Base-by-base conservation (phyloP, 2,888 invertebrate species). In the Prionchulus punctatus region DNA sequence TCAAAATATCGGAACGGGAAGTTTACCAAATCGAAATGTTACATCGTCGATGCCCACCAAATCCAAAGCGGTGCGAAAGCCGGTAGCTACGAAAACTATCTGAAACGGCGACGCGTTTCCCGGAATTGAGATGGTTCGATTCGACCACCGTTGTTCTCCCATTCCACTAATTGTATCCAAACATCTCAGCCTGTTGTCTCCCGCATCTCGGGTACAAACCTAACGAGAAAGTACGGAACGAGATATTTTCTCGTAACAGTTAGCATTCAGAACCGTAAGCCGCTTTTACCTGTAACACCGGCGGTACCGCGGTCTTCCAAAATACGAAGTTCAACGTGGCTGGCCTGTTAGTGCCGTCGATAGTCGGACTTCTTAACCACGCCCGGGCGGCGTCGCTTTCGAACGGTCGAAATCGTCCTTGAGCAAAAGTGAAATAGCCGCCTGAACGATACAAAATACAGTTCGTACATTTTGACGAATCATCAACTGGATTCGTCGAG, bases 281-380 rank as follows among this genome's bases (percentile, higher is more conserved):
- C 23, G n/a, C 7, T 18, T 7, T 7, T 43, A 58, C 58, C 49
- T 56, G 45, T 25, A 58, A 28, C 1, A 45, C 52, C n/a, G 58
- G 58, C 23, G 58, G 58, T 1, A 27, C 42, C n/a, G 58, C 58
- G 4, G 55, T 43, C 23, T 58, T 58, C 55, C 56, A 58, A 43
- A 55, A 58, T 1, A 2, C 45, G 52, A 55, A 58, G 1, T 15
- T 30, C 2, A 58, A 26, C 2, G 30, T 30, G 2, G 51, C 55
- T 1, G 43, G 1, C 2, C 15, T 26, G 21, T 7, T 23, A 1
- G 52, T 43, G 30, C 55, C 36, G 3, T 28, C 43, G 12, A 58
- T 25, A 2, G 23, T 25, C 2, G 58, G 55, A 21, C 45, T 45
- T 15, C 36, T n/a, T 1, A 58, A 43, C 25, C 57, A 25, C 1